Evolutionary conservation across 2,797 vertebrate genomes (phyloP).

Genomic region (Hephaestus fuliginosus): DNA sequence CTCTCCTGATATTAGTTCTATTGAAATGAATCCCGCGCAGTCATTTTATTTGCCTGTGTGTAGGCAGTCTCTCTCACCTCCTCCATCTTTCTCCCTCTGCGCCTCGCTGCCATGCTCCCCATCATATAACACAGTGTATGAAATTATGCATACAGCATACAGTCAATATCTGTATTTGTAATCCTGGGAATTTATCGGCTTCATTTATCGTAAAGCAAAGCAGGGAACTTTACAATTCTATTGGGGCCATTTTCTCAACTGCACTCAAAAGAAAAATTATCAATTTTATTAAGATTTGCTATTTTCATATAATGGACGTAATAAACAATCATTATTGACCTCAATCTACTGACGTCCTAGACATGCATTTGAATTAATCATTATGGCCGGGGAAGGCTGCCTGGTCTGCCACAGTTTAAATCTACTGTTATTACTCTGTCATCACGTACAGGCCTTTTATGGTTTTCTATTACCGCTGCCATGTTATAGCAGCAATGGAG

Average conservation of each 20-base stretch:
- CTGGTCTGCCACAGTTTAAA: constrained; percentile 73
- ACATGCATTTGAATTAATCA: constrained; percentile 76
- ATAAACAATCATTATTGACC: constrained; percentile 81
- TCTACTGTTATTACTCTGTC: constrained; percentile 82
- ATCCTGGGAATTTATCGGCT: constrained; percentile 58
- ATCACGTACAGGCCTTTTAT: constrained; percentile 72
- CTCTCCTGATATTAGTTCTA: constrained; percentile 50
- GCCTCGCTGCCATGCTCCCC: constrained; percentile 31
- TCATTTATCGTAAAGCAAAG: constrained; percentile 56
- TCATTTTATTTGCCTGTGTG: constrained; percentile 52
- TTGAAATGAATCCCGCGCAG: constrained; percentile 60
- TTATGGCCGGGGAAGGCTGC: constrained; percentile 50
- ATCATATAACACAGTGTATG: constrained; percentile 42
- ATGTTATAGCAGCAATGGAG: constrained; percentile 62
- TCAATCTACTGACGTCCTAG: constrained; percentile 58
- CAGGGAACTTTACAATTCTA: constrained; percentile 50
- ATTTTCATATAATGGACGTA: constrained; percentile 72
- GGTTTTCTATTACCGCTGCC: constrained; percentile 71
- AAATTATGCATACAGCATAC: constrained; percentile 48
- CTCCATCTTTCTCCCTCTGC: constrained; percentile 30
- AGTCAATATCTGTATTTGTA: constrained; percentile 67
- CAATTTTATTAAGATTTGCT: constrained; percentile 70
- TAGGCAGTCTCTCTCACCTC: constrained; percentile 20
- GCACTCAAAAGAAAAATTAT: constrained; percentile 62
- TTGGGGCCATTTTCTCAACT: constrained; percentile 43